Percentiles rank a stretch among this genome's conserved stretches.
phyloP scores from a whole-genome alignment of 1,140 invertebrate genomes.

The Araneus ventricosus region DNA sequence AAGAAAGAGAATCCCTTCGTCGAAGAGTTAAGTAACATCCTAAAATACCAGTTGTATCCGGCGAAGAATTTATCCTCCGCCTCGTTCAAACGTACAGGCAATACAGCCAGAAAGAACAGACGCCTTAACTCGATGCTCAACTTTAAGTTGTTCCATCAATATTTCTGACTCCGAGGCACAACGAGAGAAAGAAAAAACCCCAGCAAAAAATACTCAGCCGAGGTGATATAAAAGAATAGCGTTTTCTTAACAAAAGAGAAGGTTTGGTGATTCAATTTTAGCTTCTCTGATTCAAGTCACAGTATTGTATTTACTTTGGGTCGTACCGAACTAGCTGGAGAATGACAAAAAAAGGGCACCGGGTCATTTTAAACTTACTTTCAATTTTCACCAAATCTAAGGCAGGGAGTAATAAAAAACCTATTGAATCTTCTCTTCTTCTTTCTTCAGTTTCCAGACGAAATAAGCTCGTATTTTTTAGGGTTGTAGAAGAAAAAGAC shows the following conservation, averaged over 20 bases:
- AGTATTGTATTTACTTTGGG: not conserved
- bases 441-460: not conserved
- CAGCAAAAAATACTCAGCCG: not conserved
- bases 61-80: not conserved
- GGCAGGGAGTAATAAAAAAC: not conserved
- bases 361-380: constrained; percentile 12
- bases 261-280: constrained; percentile 32
- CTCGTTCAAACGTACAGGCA: not conserved
- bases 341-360: not conserved
- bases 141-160: constrained; percentile 39
- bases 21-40: constrained; percentile 1
- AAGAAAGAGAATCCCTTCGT: not conserved
- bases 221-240: constrained; percentile 13
- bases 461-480: not conserved
- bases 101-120: not conserved
- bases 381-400: not conserved
- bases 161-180: not conserved
- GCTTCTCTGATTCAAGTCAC: not conserved
- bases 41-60: not conserved
- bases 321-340: not conserved
- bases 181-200: too few species aligned
- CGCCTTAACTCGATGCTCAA: constrained; percentile 10
- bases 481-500: too few species aligned
- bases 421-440: not conserved
- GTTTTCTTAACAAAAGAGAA: not conserved